Evolutionary conservation across 1,140 invertebrate species (phyloP), one percentile per base, ranked within the genome.

Genomic region (Kradibia gibbosae): DNA sequence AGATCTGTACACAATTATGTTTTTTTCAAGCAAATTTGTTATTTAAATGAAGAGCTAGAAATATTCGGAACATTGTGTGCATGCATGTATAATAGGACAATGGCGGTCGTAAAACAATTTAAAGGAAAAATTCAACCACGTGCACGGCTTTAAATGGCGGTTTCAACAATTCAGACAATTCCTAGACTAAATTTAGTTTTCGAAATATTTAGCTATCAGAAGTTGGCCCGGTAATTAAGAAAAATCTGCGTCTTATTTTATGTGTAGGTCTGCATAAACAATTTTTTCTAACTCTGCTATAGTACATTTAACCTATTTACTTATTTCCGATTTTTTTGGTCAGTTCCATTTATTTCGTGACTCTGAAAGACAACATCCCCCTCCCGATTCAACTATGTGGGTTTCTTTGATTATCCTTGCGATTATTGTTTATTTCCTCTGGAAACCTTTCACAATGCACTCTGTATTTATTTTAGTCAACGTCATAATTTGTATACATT

Each of bases 221-320:
- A 67, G 62, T 67, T 67, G n/a, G 20, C 34, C 20, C 36, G 45
- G 80, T n/a, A 57, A 62, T 81, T 62, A 75, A 62, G 79, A 78
- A 65, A 65, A 20, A 17, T 57, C 48, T 22, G 4, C 48, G 62
- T 31, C 71, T 70, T 79, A 62, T 79, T 53, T 45, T 25, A 62
- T 67, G 53, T 72, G 67, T 62, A 72, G 65, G 39, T 22, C 39
- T 80, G 88, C 88, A 88, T 90, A 90, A 89, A 89, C 89, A 90
- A 86, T 90, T 90, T 88, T 90, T 83, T 86, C 82, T 36, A 57
- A 82, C 86, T 86, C 79, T 87, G 85, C 87, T 87, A 86, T 84
- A 85, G 85, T 85, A 86, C 86, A 85, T 88, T 89, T 90, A 90
- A 91, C 90, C 89, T 87, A 84, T 85, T 89, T 89, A 90, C 88